phyloP scores from a whole-genome alignment of 1,140 invertebrate species.

The Drosophila elegans region DNA sequence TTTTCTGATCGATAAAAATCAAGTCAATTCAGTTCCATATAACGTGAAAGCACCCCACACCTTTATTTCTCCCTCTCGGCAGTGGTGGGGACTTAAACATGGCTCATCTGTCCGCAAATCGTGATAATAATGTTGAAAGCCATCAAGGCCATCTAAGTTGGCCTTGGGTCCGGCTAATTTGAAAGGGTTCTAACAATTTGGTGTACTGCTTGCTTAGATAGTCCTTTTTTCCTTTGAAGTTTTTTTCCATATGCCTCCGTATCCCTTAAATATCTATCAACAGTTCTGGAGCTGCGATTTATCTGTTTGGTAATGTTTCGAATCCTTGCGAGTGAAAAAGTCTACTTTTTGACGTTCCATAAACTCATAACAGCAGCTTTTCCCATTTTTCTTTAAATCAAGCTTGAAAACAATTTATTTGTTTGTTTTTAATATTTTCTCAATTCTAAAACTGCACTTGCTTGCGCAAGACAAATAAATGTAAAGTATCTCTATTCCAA shows the following conservation, averaged over 20 bases:
- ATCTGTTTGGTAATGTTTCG: constrained; percentile 6
- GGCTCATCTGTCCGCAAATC: constrained; percentile 22
- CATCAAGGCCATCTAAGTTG: not conserved
- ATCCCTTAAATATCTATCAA: constrained; percentile 16
- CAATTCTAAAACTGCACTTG: not conserved
- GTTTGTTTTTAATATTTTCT: constrained; percentile 1
- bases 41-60: constrained; percentile 31
- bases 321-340: not conserved
- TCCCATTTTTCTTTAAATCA: not conserved
- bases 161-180: constrained; percentile 13
- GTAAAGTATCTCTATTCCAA: not conserved
- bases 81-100: constrained; percentile 26
- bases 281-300: constrained; percentile 11
- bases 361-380: constrained; percentile 18
- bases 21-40: constrained; percentile 39
- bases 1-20: constrained; percentile 27
- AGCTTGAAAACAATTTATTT: constrained; percentile 1
- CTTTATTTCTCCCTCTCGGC: constrained; percentile 18
- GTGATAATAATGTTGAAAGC: constrained; percentile 25
- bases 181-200: constrained; percentile 6
- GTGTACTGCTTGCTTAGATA: not conserved
- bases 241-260: constrained; percentile 6
- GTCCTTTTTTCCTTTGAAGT: no score
- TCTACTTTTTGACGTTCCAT: constrained; percentile 6
- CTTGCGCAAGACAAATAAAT: constrained; percentile 8